Evolutionary conservation across 1,140 invertebrate species (phyloP).

Genomic region (Dendroctonus valens): DNA sequence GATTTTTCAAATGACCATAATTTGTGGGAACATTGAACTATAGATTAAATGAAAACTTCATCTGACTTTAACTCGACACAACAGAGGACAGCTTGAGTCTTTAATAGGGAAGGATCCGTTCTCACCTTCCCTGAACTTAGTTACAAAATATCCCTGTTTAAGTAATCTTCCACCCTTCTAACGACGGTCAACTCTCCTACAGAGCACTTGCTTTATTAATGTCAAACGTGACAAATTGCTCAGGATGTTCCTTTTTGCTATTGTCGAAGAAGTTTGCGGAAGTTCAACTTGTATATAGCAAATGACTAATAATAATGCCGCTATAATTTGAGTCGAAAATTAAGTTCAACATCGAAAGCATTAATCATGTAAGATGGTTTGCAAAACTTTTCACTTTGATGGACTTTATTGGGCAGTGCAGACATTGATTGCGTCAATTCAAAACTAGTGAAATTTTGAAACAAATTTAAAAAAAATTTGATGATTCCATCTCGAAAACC

Average conservation of each 20-base stretch:
- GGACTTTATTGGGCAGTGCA: too few relatives aligned
- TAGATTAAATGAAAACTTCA: neutral
- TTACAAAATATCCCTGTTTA: constrained; percentile 21
- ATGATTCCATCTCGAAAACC: too few relatives aligned
- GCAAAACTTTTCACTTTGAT: neutral
- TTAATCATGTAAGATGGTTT: constrained; percentile 3
- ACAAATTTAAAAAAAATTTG: too few relatives aligned
- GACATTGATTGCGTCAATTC: too few relatives aligned
- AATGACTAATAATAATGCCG: constrained; percentile 12
- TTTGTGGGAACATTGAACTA: too few relatives aligned
- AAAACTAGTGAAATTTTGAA: too few relatives aligned
- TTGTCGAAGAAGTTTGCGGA: constrained; percentile 13
- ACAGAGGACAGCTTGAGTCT: neutral
- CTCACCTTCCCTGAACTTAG: constrained; percentile 24
- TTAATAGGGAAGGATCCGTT: constrained; percentile 5
- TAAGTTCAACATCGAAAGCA: constrained; percentile 5
- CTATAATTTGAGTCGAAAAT: constrained; percentile 8
- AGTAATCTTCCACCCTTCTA: constrained; percentile 22
- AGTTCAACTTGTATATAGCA: constrained; percentile 3
- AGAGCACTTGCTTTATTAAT: constrained; percentile 26
- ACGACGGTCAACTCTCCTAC: constrained; percentile 19
- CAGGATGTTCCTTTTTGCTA: constrained; percentile 13
- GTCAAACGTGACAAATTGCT: constrained; percentile 26
- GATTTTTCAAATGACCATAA: too few relatives aligned
- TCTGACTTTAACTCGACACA: neutral